A percentile compares a stretch with the other conserved stretches of the same genome.
phyloP scores from a whole-genome alignment of 2,113 vertebrate genomes.

The Piaya cayana region DNA sequence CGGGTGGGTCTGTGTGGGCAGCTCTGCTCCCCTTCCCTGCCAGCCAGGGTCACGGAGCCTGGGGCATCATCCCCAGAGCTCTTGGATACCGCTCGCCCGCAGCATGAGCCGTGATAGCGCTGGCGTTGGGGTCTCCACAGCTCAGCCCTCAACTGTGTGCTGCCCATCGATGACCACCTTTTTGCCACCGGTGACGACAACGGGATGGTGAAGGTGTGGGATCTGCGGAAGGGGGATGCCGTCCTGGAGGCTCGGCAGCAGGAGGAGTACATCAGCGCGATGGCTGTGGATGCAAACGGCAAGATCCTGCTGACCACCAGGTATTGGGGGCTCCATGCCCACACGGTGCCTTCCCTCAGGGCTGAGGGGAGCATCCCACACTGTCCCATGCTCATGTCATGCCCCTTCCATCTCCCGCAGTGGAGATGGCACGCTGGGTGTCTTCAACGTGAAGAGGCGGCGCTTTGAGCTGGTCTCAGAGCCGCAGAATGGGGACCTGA shows the following conservation, averaged over 20 bases:
- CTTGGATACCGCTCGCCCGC: accelerated
- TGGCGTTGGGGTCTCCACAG: slow-evolving; percentile 1
- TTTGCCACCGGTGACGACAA: slow-evolving; percentile 91
- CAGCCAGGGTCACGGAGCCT: not conserved
- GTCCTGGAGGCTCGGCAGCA: slow-evolving; percentile 93
- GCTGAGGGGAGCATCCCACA: accelerated
- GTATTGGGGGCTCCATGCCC: slow-evolving; percentile 9
- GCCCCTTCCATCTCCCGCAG: slow-evolving; percentile 62
- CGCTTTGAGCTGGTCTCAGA: slow-evolving; percentile 93
- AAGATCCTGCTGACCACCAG: slow-evolving; percentile 90
- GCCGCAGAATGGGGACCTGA: slow-evolving; percentile 90
- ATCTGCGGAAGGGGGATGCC: slow-evolving; percentile 85
- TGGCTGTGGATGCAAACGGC: slow-evolving; percentile 84
- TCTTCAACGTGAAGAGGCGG: slow-evolving; percentile 89
- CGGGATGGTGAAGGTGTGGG: slow-evolving; percentile 91
- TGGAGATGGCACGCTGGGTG: slow-evolving; percentile 92
- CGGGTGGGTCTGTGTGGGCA: not conserved
- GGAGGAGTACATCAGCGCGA: slow-evolving; percentile 93
- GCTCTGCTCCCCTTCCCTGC: not conserved
- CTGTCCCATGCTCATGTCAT: accelerated
- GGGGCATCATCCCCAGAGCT: accelerated
- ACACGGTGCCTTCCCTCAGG: accelerated
- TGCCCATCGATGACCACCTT: slow-evolving; percentile 87
- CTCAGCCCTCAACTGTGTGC: slow-evolving; percentile 86
- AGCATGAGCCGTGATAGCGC: accelerated